Percentiles rank a stretch among this genome's conserved stretches.
These are phyloP conservation scores for Taeniopygia guttata DNA, from an alignment of 2,797 vertebrate genomes.

Conservation along the genomic window DNA sequence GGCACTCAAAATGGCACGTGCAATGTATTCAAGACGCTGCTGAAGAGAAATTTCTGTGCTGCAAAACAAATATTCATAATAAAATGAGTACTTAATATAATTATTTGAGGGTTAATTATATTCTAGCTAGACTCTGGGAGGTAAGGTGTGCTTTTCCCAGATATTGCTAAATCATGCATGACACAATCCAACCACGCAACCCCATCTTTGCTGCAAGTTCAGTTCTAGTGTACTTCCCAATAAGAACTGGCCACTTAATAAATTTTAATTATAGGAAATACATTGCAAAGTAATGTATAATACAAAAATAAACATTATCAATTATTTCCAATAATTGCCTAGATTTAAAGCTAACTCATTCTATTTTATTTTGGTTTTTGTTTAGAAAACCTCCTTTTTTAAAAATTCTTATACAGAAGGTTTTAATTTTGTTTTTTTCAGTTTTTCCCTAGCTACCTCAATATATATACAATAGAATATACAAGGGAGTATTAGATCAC, in stretches of 20 bases:
- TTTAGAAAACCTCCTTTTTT: background rate
- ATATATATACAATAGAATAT: background rate
- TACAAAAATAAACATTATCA: background rate
- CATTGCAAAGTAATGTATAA: background rate
- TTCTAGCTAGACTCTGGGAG: background rate
- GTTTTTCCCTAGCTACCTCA: background rate
- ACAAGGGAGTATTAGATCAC: background rate
- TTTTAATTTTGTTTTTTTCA: background rate
- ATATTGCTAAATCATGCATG: background rate
- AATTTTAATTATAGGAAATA: background rate
- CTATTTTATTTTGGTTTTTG: background rate
- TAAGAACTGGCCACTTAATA: background rate
- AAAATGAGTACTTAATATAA: background rate
- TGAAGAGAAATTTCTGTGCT: conserved; percentile 96
- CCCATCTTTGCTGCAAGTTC: background rate
- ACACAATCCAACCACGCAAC: background rate
- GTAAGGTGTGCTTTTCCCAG: background rate
- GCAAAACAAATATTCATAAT: conserved; percentile 14
- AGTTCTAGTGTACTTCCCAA: background rate
- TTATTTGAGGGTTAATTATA: background rate
- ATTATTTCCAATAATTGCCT: background rate
- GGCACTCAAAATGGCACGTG: conserved; percentile 94
- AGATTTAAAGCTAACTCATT: background rate
- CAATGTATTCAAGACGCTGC: conserved; percentile 94
- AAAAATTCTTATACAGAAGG: background rate